Evolutionary conservation across 2,113 vertebrate genomes (phyloP).

Genomic region (Aptenodytes patagonicus): DNA sequence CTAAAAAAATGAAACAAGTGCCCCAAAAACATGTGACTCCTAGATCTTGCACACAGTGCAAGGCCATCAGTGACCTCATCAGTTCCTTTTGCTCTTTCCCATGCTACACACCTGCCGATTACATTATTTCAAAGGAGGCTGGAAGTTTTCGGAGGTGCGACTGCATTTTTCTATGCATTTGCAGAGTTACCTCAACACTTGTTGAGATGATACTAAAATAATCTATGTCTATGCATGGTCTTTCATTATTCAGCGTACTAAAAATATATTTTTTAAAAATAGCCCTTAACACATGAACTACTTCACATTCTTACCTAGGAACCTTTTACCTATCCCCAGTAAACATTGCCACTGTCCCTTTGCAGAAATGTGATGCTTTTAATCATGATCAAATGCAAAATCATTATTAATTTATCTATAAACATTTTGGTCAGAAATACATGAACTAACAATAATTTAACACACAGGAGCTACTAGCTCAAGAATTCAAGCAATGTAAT

Average conservation of each 20-base stretch:
- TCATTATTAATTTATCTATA: not conserved
- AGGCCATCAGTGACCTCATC: not conserved
- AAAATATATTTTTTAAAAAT: not conserved
- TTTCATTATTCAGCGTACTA: not conserved
- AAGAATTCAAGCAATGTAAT: not conserved
- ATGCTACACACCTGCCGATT: not conserved
- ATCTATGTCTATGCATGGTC: not conserved
- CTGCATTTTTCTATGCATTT: not conserved
- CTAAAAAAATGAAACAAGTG: not conserved
- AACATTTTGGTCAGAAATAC: not conserved
- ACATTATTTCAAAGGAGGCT: not conserved
- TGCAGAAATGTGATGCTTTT: not conserved
- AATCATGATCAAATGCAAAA: not conserved
- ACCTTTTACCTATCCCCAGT: not conserved
- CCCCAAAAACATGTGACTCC: rapidly evolving
- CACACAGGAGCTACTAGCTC: not conserved
- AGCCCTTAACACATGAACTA: not conserved
- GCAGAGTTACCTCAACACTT: not conserved
- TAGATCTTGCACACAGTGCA: not conserved
- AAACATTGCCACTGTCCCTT: not conserved
- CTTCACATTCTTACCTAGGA: not conserved
- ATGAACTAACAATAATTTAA: not conserved
- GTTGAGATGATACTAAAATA: not conserved
- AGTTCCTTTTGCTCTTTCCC: not conserved
- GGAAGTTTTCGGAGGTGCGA: not conserved